A percentile compares a stretch with the other conserved stretches of the same genome.
Conservation (phyloP, 92 coral and sea anemone species). For the Porites rus region DNA sequence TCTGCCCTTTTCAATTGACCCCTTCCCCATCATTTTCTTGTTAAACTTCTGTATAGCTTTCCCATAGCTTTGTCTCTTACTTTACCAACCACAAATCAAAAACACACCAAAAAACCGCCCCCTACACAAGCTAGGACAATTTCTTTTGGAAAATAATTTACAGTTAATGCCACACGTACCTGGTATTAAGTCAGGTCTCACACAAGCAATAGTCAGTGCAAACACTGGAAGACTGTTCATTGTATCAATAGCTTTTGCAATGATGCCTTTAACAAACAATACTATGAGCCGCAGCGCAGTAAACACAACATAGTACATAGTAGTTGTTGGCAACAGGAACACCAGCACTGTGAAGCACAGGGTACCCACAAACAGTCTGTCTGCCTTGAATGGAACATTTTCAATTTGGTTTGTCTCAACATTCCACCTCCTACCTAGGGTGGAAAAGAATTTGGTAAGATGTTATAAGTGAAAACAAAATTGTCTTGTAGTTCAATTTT, state of each 20-base stretch:
- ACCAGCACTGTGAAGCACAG: slow-evolving; percentile 87
- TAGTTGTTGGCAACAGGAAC: slow-evolving; percentile 92
- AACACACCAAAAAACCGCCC: too few relatives aligned
- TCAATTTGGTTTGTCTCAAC: slow-evolving; percentile 85
- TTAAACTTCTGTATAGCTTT: too few relatives aligned
- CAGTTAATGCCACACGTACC: slow-evolving; percentile 54
- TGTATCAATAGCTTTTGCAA: slow-evolving; percentile 46
- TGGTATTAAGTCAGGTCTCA: slow-evolving; percentile 79
- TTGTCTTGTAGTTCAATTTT: too few relatives aligned
- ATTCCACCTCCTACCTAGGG: slow-evolving; percentile 90
- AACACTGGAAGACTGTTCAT: slow-evolving; percentile 81
- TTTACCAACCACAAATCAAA: too few relatives aligned
- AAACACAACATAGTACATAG: slow-evolving; percentile 88
- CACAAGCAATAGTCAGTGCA: slow-evolving; percentile 60
- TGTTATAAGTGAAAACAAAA: background rate
- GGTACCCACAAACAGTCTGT: slow-evolving; percentile 89
- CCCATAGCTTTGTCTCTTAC: too few relatives aligned
- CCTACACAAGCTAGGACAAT: too few relatives aligned
- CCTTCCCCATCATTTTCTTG: too few relatives aligned
- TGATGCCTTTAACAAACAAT: slow-evolving; percentile 67
- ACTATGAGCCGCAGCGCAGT: slow-evolving; percentile 80
- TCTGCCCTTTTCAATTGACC: too few relatives aligned
- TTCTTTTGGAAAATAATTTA: background rate
- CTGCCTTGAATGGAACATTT: slow-evolving; percentile 89
- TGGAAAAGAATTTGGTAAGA: too few relatives aligned